A percentile compares a stretch with the other conserved stretches of the same genome.
Conservation (phyloP, 2,113 vertebrate species). For the Pycnonotus jocosus region DNA sequence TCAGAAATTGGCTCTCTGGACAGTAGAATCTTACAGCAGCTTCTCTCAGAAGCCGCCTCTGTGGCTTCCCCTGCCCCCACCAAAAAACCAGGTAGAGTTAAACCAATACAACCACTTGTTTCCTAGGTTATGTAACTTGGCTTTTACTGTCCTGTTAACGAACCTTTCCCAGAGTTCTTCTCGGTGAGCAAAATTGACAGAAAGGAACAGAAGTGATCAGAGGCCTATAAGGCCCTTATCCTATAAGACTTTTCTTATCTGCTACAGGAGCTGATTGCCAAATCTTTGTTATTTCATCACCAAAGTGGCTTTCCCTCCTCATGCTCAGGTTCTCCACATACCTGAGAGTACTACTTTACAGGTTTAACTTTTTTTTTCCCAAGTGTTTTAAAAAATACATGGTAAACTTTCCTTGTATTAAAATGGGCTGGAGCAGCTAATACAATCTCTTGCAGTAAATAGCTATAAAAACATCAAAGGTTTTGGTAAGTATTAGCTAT, state of each 20-base stretch:
- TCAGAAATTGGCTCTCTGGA: neutral
- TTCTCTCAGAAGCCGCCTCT: neutral
- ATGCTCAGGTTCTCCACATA: neutral
- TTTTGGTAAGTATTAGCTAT: slow-evolving; percentile 50
- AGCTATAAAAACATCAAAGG: slow-evolving; percentile 60
- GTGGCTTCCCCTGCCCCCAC: neutral
- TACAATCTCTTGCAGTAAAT: slow-evolving; percentile 35
- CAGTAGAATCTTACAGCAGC: neutral
- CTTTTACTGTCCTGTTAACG: neutral
- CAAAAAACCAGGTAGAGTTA: neutral
- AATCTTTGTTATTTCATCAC: neutral
- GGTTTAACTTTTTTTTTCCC: neutral
- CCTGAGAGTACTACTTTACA: neutral
- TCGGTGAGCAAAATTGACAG: neutral
- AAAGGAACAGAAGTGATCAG: neutral
- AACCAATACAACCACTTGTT: neutral
- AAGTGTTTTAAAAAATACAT: neutral
- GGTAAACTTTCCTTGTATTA: slow-evolving; percentile 33
- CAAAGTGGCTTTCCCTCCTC: neutral
- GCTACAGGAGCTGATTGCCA: neutral
- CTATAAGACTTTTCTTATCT: neutral
- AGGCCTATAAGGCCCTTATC: neutral
- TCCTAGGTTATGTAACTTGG: neutral
- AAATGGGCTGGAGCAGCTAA: slow-evolving; percentile 33
- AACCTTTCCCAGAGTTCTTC: neutral